Evolutionary conservation across 1,140 invertebrate species (phyloP).

Genomic region (Macrostomum lignano): DNA sequence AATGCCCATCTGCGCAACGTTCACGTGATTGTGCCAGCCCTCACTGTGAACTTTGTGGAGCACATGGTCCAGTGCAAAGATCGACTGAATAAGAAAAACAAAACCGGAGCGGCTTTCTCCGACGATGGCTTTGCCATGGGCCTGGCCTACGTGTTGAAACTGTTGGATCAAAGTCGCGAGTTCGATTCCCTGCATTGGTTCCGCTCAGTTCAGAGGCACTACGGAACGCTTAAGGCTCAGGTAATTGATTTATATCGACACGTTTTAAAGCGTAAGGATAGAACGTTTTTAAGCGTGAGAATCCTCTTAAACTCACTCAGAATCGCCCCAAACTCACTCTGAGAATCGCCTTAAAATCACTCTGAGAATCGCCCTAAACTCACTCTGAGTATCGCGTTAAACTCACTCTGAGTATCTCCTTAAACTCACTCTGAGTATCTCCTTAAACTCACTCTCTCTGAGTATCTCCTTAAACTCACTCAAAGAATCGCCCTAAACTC

Average conservation of each 20-base stretch:
- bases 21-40: conserved; percentile 62
- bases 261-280: too few relatives aligned
- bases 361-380: too few relatives aligned
- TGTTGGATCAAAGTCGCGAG: conserved; percentile 39
- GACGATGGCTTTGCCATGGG: conserved; percentile 96
- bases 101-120: conserved; percentile 55
- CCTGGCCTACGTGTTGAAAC: conserved; percentile 39
- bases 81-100: conserved; percentile 49
- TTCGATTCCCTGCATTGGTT: conserved; percentile 89
- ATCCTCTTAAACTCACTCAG: too few relatives aligned
- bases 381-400: too few relatives aligned
- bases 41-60: conserved; percentile 84
- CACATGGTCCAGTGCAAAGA: conserved; percentile 68
- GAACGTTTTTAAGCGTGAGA: too few relatives aligned
- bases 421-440: too few relatives aligned
- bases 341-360: too few relatives aligned
- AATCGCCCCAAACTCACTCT: too few relatives aligned
- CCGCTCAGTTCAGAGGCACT: conserved; percentile 37
- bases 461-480: too few relatives aligned
- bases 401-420: too few relatives aligned
- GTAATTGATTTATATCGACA: background rate
- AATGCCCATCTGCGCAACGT: conserved; percentile 73
- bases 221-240: background rate
- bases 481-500: too few relatives aligned
- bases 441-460: too few relatives aligned